These are phyloP conservation scores for Takifugu ocellatus DNA, from an alignment of 2,797 vertebrate species.

Conservation along the genomic window DNA sequence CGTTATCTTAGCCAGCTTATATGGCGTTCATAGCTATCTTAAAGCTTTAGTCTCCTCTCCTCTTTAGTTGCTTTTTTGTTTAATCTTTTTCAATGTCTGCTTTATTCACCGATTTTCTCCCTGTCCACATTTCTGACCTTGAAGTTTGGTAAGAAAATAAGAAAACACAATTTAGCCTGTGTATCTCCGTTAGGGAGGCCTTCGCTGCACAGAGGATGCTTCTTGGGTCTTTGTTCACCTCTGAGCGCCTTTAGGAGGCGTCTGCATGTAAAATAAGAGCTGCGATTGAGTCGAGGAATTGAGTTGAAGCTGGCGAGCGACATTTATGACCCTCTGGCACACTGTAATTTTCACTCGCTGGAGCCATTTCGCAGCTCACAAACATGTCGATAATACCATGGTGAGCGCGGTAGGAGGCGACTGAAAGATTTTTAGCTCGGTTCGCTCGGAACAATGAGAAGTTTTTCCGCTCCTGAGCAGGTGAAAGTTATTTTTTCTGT, in stretches of 20 bases:
- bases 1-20: no score
- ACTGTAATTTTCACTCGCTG: slow-evolving; percentile 9
- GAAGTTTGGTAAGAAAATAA: background rate
- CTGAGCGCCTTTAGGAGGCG: background rate
- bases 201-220: no score
- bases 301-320: background rate
- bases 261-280: slow-evolving; percentile 7
- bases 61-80: no score
- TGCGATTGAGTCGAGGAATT: slow-evolving; percentile 7
- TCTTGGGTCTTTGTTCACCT: background rate
- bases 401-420: background rate
- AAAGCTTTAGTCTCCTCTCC: no score
- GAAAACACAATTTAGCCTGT: no score
- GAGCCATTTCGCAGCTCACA: background rate
- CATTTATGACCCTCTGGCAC: slow-evolving; percentile 25
- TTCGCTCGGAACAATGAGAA: background rate
- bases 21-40: no score
- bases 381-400: background rate
- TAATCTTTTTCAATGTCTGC: no score
- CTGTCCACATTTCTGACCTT: background rate
- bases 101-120: background rate
- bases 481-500: no score
- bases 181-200: no score
- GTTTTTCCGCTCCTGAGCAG: no score
- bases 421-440: background rate